Conservation (phyloP, 2,888 invertebrate genomes). For the Chironomus riparius region DNA sequence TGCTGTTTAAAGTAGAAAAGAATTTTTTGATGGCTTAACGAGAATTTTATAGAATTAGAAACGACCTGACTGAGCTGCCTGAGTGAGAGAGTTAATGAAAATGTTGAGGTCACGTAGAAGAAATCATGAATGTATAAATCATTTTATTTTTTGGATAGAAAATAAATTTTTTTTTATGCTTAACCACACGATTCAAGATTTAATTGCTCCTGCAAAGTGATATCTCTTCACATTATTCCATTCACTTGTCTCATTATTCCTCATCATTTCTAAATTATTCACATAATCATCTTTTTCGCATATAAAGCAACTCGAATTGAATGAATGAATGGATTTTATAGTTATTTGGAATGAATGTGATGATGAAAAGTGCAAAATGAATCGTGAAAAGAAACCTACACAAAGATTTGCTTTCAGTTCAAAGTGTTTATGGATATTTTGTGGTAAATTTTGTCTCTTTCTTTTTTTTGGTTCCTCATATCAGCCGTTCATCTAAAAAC, state of each 20-base stretch:
- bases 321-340: background rate
- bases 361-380: background rate
- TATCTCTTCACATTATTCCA: background rate
- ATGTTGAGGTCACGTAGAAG: constrained; percentile 2
- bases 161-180: background rate
- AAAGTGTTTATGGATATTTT: background rate
- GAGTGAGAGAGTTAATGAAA: background rate
- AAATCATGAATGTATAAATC: background rate
- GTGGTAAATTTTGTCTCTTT: background rate
- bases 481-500: constrained; percentile 16
- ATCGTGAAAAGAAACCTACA: background rate
- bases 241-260: background rate
- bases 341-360: background rate
- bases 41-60: background rate
- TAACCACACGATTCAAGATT: background rate
- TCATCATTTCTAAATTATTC: background rate
- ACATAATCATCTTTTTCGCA: background rate
- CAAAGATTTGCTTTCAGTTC: background rate
- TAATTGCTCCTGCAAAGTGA: background rate
- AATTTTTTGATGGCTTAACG: background rate
- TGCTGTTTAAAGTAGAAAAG: background rate
- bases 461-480: background rate
- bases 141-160: background rate
- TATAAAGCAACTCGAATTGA: too few relatives aligned
- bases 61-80: background rate